phyloP scores from a whole-genome alignment of 2,113 vertebrate species.

The Mustela lutreola region DNA sequence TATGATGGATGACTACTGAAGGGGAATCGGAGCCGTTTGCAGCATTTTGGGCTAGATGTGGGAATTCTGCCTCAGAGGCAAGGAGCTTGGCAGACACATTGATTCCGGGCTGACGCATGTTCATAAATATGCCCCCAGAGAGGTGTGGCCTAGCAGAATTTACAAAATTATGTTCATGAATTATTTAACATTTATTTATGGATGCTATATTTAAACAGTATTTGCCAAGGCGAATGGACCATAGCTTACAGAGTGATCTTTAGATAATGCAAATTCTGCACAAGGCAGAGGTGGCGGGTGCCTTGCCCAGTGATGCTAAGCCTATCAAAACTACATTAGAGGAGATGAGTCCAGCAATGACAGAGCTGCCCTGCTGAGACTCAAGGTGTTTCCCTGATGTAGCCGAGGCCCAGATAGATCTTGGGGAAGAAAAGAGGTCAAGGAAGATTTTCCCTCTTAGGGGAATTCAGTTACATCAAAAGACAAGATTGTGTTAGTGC shows the following conservation, averaged over 20 bases:
- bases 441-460: background rate
- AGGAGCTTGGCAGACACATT: conserved; percentile 91
- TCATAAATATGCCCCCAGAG: conserved; percentile 95
- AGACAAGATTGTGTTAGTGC: background rate
- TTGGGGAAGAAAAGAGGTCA: background rate
- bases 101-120: conserved; percentile 90
- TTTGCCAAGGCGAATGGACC: conserved; percentile 87
- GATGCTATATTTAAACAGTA: conserved; percentile 91
- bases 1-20: conserved; percentile 94
- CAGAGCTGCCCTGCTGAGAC: conserved; percentile 57
- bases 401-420: background rate
- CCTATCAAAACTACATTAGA: conserved; percentile 80
- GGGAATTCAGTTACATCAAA: conserved; percentile 15
- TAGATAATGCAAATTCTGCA: conserved; percentile 87
- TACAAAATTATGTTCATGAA: conserved; percentile 96
- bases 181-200: conserved; percentile 96
- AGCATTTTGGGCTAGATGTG: conserved; percentile 90
- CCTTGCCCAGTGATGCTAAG: conserved; percentile 79
- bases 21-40: conserved; percentile 91
- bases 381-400: background rate
- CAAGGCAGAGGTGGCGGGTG: conserved; percentile 72
- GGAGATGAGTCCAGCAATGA: conserved; percentile 59
- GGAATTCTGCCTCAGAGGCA: conserved; percentile 92
- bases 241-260: conserved; percentile 83
- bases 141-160: conserved; percentile 91